Base-by-base conservation (phyloP, 2,888 invertebrate species). In the Altica lythri region DNA sequence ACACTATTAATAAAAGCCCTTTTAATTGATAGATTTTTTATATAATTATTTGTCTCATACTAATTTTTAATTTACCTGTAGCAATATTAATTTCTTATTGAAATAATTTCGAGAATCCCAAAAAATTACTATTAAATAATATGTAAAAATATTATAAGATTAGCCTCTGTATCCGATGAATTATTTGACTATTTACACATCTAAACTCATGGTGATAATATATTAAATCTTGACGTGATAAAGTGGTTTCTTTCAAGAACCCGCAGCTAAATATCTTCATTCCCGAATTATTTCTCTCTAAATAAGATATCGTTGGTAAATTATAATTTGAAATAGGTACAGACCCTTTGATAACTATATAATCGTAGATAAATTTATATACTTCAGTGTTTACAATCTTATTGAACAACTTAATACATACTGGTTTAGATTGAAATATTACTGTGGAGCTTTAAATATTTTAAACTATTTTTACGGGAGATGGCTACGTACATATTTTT, bases 221-320 rank as follows among this genome's bases (percentile, higher is more conserved):
- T 54, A 51, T 47, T 49, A 25, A 43, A 48, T 56, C 52, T 51
- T 60, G 57, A 60, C 60, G 49, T 57, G 60, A 57, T 57, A 57
- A 53, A 57, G 49, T 49, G 37, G 22, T 32, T 34, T 30, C 45
- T 46, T 55, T 55, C 37, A 53, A 49, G 35, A 12, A 18, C 19
- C 47, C 34, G 43, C 34, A 32, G 14, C 52, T 34, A 14, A 16
- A 16, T 34, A 49, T 32, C 25, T 44, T 43, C 47, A 30, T 35
- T 45, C 46, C 46, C 46, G 49, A 32, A 57, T 38, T 53, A 49
- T 53, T 53, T n/a, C n/a, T n/a, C 51, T 57, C 53, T 51, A 46
- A 53, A 43, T 43, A 47, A 57, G 57, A 53, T 51, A 53, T 57
- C 57, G 53, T 43, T 53, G 47, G 43, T 50, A 53, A 56, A 53